Percentiles rank a stretch among this genome's conserved stretches.
phyloP scores from a whole-genome alignment of 2,888 invertebrate genomes.

The Apamea crenata region DNA sequence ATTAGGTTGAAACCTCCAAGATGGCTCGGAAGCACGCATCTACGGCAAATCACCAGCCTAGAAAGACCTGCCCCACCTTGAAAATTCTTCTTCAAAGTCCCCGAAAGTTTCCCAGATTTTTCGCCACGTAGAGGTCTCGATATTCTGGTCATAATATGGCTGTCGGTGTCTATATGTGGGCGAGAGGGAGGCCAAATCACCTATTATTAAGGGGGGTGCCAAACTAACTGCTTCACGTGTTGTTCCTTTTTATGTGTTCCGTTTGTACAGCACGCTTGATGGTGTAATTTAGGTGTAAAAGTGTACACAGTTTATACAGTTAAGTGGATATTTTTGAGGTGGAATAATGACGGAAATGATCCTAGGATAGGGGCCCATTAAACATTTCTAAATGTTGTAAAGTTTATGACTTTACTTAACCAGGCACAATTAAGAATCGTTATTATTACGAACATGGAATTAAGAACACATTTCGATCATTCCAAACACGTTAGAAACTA shows the following conservation, averaged over 20 bases:
- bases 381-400: conserved; percentile 57
- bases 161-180: conserved; percentile 76
- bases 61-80: conserved; percentile 69
- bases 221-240: conserved; percentile 88
- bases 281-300: conserved; percentile 84
- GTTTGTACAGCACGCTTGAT: conserved; percentile 83
- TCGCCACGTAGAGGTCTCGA: conserved; percentile 70
- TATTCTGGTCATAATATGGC: conserved; percentile 72
- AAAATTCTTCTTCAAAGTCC: not conserved
- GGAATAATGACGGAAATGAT: conserved; percentile 46
- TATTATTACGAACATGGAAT: conserved; percentile 53
- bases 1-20: conserved; percentile 83
- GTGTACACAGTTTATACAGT: conserved; percentile 72
- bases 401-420: conserved; percentile 56
- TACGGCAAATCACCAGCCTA: conserved; percentile 69
- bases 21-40: conserved; percentile 87
- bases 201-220: conserved; percentile 89
- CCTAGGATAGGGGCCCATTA: conserved; percentile 41
- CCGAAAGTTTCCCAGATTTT: conserved; percentile 11
- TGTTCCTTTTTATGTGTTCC: conserved; percentile 87
- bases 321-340: conserved; percentile 63
- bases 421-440: conserved; percentile 53
- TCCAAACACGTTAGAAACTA: conserved; percentile 48
- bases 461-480: conserved; percentile 51
- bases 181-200: conserved; percentile 83